Evolutionary conservation across 64 coral and sea anemone genomes (phyloP).

Genomic region (Anthopleura sola): DNA sequence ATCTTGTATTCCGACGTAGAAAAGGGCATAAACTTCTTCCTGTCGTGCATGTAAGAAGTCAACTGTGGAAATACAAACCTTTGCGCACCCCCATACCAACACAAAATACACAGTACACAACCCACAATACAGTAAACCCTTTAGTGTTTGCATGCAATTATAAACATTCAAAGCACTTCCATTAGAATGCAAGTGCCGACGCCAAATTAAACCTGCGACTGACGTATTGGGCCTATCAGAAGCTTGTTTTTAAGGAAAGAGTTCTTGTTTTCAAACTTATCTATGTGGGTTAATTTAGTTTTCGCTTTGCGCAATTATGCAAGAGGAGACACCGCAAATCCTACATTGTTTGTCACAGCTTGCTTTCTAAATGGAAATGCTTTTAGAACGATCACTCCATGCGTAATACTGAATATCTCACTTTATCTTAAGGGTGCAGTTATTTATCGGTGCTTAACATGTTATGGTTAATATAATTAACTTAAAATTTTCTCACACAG

Average conservation of each 20-base stretch:
- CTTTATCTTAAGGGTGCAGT: not conserved
- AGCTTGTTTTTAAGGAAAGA: no score
- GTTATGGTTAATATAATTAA: not conserved
- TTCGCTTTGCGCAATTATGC: no score
- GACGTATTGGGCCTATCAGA: no score
- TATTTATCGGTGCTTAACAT: constrained; percentile 3
- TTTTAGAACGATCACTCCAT: not conserved
- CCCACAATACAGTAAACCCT: not conserved
- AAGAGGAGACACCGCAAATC: no score
- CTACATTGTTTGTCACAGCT: not conserved
- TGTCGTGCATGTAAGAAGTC: constrained; percentile 6
- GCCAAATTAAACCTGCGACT: no score
- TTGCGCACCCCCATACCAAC: not conserved
- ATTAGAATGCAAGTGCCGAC: no score
- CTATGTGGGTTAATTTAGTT: no score
- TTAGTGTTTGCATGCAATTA: not conserved
- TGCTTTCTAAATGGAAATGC: not conserved
- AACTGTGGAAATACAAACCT: not conserved
- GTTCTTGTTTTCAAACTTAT: no score
- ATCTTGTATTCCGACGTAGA: constrained; percentile 33
- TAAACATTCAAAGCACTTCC: not conserved
- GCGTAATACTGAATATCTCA: not conserved
- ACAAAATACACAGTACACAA: not conserved
- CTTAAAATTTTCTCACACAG: not conserved
- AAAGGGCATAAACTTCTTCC: constrained; percentile 44